Evolutionary conservation across 2,888 invertebrate species (phyloP).

Genomic region (Rhagonycha fulva): DNA sequence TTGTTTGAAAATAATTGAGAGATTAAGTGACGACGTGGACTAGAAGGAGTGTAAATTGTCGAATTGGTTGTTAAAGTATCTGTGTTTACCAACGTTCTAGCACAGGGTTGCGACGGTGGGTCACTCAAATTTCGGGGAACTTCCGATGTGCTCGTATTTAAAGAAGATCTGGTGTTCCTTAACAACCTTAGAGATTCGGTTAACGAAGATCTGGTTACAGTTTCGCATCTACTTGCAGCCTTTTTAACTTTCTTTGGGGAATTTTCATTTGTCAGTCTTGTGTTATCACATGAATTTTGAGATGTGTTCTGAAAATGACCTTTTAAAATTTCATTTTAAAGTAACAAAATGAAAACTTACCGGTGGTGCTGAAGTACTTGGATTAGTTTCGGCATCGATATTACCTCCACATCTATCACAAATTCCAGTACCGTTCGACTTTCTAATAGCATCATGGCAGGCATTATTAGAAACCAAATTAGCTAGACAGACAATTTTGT

Average conservation of each 20-base stretch:
- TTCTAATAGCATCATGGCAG: not conserved
- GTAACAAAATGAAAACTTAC: not conserved
- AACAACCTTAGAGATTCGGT: not conserved
- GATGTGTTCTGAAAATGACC: not conserved
- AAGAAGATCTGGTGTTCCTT: not conserved
- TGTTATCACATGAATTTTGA: not conserved
- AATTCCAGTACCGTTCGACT: constrained; percentile 11
- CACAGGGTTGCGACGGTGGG: constrained; percentile 11
- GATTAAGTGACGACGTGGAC: constrained; percentile 42
- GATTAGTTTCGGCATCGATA: constrained; percentile 6
- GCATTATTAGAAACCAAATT: constrained; percentile 10
- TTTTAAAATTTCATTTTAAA: not conserved
- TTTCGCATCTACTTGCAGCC: not conserved
- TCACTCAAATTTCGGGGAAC: not conserved
- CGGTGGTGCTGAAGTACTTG: not conserved
- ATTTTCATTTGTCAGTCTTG: constrained; percentile 7
- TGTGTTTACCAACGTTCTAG: constrained; percentile 27
- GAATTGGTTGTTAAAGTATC: constrained; percentile 37
- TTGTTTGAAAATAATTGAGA: constrained; percentile 39
- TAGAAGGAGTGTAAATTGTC: constrained; percentile 39
- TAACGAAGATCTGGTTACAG: not conserved
- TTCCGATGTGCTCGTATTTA: not conserved
- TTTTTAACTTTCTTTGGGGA: not conserved
- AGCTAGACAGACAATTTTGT: constrained; percentile 13
- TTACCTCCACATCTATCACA: constrained; percentile 33